These are phyloP conservation scores for Antheraea yamamai DNA, from an alignment of 2,888 invertebrate genomes.

Conservation along the genomic window DNA sequence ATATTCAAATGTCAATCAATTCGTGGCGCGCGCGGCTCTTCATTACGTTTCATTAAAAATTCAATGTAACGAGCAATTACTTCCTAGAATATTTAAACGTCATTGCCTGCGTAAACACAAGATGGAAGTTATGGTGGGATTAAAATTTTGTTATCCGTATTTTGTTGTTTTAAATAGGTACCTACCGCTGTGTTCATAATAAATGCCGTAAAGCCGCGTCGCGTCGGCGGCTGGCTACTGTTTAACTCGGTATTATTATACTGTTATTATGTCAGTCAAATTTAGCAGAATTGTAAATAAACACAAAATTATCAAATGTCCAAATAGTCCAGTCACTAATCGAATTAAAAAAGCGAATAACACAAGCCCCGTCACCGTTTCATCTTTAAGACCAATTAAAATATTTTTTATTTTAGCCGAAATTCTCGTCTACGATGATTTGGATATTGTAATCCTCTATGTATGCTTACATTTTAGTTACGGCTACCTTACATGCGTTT, in stretches of 20 bases:
- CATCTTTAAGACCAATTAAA: not conserved
- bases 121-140: conserved; percentile 68
- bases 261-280: not conserved
- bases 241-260: not conserved
- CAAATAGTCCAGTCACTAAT: not conserved
- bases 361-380: not conserved
- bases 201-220: not conserved
- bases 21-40: conserved; percentile 59
- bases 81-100: conserved; percentile 75
- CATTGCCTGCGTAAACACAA: conserved; percentile 70
- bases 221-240: not conserved
- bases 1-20: conserved; percentile 79
- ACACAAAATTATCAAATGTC: not conserved
- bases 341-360: not conserved
- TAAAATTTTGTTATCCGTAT: conserved; percentile 70
- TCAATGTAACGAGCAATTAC: conserved; percentile 73
- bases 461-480: not conserved
- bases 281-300: not conserved
- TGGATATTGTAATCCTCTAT: not conserved
- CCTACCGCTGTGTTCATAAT: conserved; percentile 74
- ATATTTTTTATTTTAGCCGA: not conserved
- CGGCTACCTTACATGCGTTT: no score
- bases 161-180: conserved; percentile 65
- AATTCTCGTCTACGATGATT: not conserved
- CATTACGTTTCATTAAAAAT: conserved; percentile 77